Conservation (phyloP, 2,113 vertebrate species). For the Paradoxurus hermaphroditus region DNA sequence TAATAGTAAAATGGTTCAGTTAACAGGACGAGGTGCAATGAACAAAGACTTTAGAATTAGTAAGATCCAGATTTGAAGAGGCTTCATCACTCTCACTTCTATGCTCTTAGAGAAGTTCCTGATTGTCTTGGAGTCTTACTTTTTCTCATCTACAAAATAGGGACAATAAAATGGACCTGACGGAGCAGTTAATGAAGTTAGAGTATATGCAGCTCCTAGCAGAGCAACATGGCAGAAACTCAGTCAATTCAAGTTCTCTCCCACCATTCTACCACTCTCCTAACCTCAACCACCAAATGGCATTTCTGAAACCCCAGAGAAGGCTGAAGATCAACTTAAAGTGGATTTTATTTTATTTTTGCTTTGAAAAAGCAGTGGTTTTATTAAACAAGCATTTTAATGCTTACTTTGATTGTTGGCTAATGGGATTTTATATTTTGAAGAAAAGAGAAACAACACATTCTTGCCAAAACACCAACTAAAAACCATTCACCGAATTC, state of each 20-base stretch:
- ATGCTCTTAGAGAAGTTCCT: background rate
- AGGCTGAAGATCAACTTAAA: background rate
- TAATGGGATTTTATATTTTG: background rate
- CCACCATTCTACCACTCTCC: background rate
- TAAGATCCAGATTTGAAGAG: background rate
- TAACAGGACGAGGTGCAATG: background rate
- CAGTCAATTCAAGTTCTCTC: background rate
- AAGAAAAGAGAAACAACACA: conserved; percentile 12
- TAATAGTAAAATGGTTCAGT: background rate
- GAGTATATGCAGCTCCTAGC: background rate
- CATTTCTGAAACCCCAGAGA: background rate
- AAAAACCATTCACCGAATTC: conserved; percentile 5
- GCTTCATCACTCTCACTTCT: background rate
- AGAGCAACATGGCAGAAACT: background rate
- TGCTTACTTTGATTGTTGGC: background rate
- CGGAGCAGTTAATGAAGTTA: background rate
- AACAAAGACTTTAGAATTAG: background rate
- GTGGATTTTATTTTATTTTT: conserved; percentile 22
- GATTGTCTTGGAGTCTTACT: background rate
- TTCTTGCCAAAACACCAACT: conserved; percentile 16
- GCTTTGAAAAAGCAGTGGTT: conserved; percentile 19
- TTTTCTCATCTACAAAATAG: background rate
- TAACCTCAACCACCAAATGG: background rate
- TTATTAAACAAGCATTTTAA: conserved; percentile 29
- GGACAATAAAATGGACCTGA: background rate